Base-by-base conservation (phyloP, 1,140 invertebrate genomes). In the Heliconius hermathena region DNA sequence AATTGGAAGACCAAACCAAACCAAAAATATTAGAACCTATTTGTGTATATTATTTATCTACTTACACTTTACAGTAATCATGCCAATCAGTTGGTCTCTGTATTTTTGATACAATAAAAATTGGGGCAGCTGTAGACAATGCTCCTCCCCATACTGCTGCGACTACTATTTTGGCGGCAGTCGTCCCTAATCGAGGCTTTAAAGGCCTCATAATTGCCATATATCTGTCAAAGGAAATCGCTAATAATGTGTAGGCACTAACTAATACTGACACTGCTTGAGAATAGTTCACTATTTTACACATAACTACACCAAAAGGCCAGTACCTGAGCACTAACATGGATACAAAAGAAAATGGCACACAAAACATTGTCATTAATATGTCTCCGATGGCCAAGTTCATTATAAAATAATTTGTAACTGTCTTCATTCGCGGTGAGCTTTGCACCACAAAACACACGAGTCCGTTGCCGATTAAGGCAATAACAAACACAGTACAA, bases 201-300 rank as follows among this genome's bases (percentile, higher is more conserved):
- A 99, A 92, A 0, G 98, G 98, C 95, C 97, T 97, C 95, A 98
- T 97, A 77, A 99, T 98, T 20, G 97, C 98, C 87, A 98, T 96
- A 86, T 98, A 98, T 13, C 98, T 95, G 91, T 99, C 98, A 70
- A 97, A 96, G 74, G 97, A 98, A 85, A 99, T 98, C 3, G 97
- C 97, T 3, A 98, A 96, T 82, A 98, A 86, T 0, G 98, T 98
- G 88, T 98, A 98, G 3, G 97, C 97, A 87, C 97, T 97, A 20
- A 98, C 97, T 73, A 98, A 95, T 49, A 98, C 97, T 1, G 97
- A 97, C 1, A 98, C 96, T 0, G 97, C 97, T 91, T 98, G 97
- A 1, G 97, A 96, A 88, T 97, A 98, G 90, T 96, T 97, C 75
- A 98, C 97, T 20, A 97, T 92, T 57, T 97, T 96, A 88, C 98